Evolutionary conservation across 1,140 invertebrate species (phyloP), one percentile per base, ranked within the genome.

Genomic region (Theocolax elegans): DNA sequence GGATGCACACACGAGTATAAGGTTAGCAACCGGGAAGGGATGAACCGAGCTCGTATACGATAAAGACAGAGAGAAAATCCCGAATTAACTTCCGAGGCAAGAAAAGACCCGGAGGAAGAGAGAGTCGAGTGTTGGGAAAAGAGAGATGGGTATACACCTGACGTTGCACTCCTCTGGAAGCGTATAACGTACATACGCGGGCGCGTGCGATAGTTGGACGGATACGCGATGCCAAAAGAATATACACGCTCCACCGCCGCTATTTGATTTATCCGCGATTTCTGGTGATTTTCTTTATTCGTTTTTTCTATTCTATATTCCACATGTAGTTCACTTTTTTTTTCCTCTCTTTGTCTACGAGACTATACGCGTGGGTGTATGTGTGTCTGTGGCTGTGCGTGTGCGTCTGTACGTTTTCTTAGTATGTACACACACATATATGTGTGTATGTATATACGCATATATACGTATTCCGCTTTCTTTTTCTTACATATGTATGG

Each of bases 81-180:
- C 75, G 76, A 84, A 82, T 84, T 83, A 84, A 80, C 79, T 78
- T 67, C 68, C 53, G 74, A 70, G 75, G 51, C 66, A 67, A 64
- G 65, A 59, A 21, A 62, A 21, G 3, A n/a, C 25, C 38, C 59
- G 59, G 13, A 48, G 42, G 27, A 62, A 59, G 64, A 42, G 62
- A 59, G 53, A n/a, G n/a, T n/a, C n/a, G n/a, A n/a, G n/a, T n/a
- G n/a, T n/a, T n/a, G n/a, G n/a, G n/a, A n/a, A n/a, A n/a, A n/a
- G n/a, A n/a, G n/a, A n/a, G n/a, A 25, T 56, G 64, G 63, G 65
- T 40, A 72, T 46, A 70, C 73, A 62, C 42, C 60, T 56, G 67
- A 63, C 65, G n/a, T 71, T 66, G 72, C 69, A 58, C 51, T 48
- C 56, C 48, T 12, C 35, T 38, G 35, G 6, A 12, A 6, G 6